A percentile compares a stretch with the other conserved stretches of the same genome.
Conservation (phyloP, 2,113 vertebrate genomes). For the Peromyscus leucopus region DNA sequence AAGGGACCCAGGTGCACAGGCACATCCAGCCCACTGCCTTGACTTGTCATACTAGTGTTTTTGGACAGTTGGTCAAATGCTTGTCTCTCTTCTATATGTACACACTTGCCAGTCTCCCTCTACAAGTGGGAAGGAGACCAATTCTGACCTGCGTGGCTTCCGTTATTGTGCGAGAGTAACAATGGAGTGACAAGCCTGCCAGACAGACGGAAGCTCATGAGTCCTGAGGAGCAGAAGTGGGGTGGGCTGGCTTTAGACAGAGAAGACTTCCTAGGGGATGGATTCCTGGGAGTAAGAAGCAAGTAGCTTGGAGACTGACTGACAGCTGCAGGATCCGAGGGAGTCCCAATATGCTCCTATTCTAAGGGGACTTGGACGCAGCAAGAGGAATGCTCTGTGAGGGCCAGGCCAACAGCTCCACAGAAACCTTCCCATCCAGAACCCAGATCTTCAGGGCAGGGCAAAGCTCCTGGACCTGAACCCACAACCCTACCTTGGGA, state of each 20-base stretch:
- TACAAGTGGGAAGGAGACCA: no score
- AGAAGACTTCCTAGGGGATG: neutral
- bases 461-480: neutral
- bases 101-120: no score
- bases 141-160: neutral
- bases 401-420: neutral
- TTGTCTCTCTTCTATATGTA: rapidly evolving
- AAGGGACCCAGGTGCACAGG: neutral
- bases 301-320: neutral
- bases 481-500: neutral
- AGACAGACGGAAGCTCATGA: no score
- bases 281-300: neutral
- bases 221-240: neutral
- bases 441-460: neutral
- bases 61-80: neutral
- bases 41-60: neutral
- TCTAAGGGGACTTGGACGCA: neutral
- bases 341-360: neutral
- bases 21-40: neutral
- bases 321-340: neutral
- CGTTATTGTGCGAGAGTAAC: neutral
- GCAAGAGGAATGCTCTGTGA: neutral
- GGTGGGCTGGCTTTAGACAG: neutral
- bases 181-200: rapidly evolving
- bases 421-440: neutral